Base-by-base conservation (phyloP, 2,888 invertebrate genomes). In the Hybos culiciformis region DNA sequence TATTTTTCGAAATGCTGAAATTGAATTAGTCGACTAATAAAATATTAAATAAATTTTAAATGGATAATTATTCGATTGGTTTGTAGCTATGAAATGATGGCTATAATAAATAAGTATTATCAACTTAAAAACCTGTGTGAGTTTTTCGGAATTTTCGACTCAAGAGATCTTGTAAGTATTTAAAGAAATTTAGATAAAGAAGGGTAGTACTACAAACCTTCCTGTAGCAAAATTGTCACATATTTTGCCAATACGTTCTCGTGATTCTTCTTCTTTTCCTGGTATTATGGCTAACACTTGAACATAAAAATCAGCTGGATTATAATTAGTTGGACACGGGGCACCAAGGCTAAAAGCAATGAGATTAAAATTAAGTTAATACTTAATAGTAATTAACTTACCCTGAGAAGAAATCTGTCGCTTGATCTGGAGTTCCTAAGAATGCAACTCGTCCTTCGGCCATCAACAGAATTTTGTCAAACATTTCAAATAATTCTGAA, bases 221-320 rank as follows among this genome's bases (percentile, higher is more conserved):
- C 66, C 61, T 3, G 60, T 54, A 3, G 66, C 62, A 60, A 82
- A 90, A 39, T 77, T 74, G 43, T 84, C 81, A 61, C 87, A 87
- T 18, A 88, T 82, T 46, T 80, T 77, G 47, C 80, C 78, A 31
- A 88, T 80, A 3, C 82, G 80, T 44, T 81, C 78, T 36, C 79
- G 73, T 37, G 90, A 91, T 8, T 81, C 77, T 34, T 77, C 75
- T 62, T 93, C 93, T 12, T 80, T 72, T 1, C 83, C 85, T 0
- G 92, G 92, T 2, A 83, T 77, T 2, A 93, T 80, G 0, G 93
- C 90, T 50, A 94, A 65, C 3, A 87, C 76, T 59, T 92, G 86
- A 38, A 96, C 83, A 65, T 84, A 93, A 65, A 86, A 90, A 66
- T 96, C 94, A 0, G 92, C 92, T 3, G 93, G 93, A 62, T 93